Evolutionary conservation across 2,797 vertebrate species (phyloP), one percentile per base, ranked within the genome.

Genomic region (Staurois parvus): DNA sequence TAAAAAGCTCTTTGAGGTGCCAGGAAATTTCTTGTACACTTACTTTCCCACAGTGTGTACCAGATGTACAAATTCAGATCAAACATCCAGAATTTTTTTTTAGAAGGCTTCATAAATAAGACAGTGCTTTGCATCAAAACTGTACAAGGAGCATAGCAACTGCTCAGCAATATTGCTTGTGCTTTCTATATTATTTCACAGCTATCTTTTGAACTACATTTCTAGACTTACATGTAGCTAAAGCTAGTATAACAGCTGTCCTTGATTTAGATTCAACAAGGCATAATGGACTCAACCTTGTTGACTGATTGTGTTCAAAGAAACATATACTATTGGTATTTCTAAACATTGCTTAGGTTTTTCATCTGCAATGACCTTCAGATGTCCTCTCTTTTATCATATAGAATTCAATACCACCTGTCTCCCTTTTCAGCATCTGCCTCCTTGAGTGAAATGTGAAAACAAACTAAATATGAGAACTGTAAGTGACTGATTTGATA

Each of bases 1-100:
- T 59, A 32, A 70, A 77, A 62, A 66, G 13, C 69, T 70, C 29
- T 84, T 77, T 77, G 32, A 34, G 66, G 26, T 34, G 9, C 48
- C 29, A 24, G 28, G 26, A 84, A 30, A 42, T 64, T 52, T 83
- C 29, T 10, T 52, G 32, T n/a, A 66, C 29, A 84, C 62, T 76
- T 64, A 17, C 70, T 76, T 76, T 59, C 81, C 81, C 59, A 28
- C 24, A 69, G 68, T 37, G 79, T 59, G 68, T 21, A 26, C 79
- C 79, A 81, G 68, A 81, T 81, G 79, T 72, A 70, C 42, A 69
- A 59, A 52, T 81, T 72, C 32, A 81, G 68, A 81, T 72, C 42
- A 81, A 81, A 52, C 79, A 81, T 24, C 45, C 48, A 80, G 62
- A 32, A 80, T 40, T 77, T 17, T 77, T 59, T 24, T 59, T 59